Evolutionary conservation across 2,888 invertebrate species (phyloP), one percentile per base, ranked within the genome.

Genomic region (Apodemia mormo): DNA sequence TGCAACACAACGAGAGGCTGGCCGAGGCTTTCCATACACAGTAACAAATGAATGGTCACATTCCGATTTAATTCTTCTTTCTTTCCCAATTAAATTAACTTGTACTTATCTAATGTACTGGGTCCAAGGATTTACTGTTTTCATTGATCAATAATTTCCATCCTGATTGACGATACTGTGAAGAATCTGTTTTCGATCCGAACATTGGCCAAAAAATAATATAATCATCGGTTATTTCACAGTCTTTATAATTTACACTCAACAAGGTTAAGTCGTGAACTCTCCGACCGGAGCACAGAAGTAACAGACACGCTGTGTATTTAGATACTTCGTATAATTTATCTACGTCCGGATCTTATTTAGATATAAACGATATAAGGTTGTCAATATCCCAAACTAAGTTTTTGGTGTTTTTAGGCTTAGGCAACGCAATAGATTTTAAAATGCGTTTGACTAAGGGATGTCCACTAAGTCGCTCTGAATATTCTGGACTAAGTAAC

Each of bases 161-260:
- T 14, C 75, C 76, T 6, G 75, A 77, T 33, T 76, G 77, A 61
- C 72, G 70, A 33, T 75, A 73, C 30, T 65, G 37, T 52, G 43
- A 7, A 37, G 68, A 67, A 54, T 77, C 75, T 22, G 77, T 75
- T 69, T 77, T 77, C 9, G 73, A 76, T 12, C 71, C 72, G 33
- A 70, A 74, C 9, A 22, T 33, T n/a, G 69, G 70, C 61, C 67
- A 71, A 30, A 73, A 69, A 14, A 70, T 61, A 40, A 69, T 54
- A 56, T 56, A 69, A 56, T 69, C 45, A 43, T 69, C 43, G 2
- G 49, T 22, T 22, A 37, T 49, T 33, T 54, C 52, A 37, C 67
- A 67, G 9, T 54, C 37, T 10, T 67, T 8, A 54, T n/a, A 22
- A 12, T 45, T 12, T 3, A 45, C 45, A 12, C 45, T 45, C 9